A percentile compares a stretch with the other conserved stretches of the same genome.
phyloP scores from a whole-genome alignment of 37 sponge, comb jelly and placozoan species.

The Aphrocallistes beatrix region DNA sequence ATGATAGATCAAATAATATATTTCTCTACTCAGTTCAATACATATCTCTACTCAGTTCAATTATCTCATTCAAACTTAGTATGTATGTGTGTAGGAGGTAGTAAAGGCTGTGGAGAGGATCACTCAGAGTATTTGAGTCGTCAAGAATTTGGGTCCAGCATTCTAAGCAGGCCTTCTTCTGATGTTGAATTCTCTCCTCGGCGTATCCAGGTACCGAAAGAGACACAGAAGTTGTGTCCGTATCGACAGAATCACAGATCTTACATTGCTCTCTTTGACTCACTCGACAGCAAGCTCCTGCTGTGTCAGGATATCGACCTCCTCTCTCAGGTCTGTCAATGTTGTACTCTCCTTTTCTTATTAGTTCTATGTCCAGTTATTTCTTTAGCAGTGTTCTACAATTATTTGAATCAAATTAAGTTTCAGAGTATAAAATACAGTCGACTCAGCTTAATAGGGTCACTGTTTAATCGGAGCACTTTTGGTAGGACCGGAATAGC shows the following conservation, averaged over 20 bases:
- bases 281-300: background rate
- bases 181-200: background rate
- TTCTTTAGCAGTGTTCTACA: too few species aligned
- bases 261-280: background rate
- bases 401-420: too few species aligned
- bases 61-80: too few species aligned
- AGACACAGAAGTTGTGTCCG: background rate
- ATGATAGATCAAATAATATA: too few species aligned
- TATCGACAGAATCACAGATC: background rate
- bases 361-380: too few species aligned
- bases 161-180: background rate
- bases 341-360: too few species aligned
- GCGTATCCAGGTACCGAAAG: background rate
- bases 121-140: background rate
- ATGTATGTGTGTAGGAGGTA: background rate
- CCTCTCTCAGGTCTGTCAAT: background rate
- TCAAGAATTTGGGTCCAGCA: background rate
- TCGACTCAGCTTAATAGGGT: too few species aligned
- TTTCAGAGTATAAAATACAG: too few species aligned
- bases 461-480: too few species aligned
- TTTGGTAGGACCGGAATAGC: too few species aligned
- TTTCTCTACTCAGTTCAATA: too few species aligned
- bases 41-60: too few species aligned
- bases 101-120: background rate
- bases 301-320: constrained; percentile 2